Base-by-base conservation (phyloP, 2,888 invertebrate species). In the Temnothorax rugatulus region DNA sequence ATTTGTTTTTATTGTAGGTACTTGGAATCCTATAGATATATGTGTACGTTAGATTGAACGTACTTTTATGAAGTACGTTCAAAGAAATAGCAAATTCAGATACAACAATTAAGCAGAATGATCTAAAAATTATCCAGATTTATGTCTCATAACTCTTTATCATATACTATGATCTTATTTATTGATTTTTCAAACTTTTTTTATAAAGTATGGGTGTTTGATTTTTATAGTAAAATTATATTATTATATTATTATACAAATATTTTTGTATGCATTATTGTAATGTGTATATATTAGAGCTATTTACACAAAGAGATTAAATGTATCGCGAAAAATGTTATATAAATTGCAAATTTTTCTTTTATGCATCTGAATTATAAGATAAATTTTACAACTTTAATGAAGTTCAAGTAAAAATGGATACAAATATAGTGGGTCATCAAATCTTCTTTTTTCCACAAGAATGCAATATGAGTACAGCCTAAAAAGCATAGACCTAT, bases 51-150 rank as follows among this genome's bases (percentile, higher is more conserved):
- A 25, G n/a, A 47, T 73, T 57, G 9, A 5, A 73, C 15, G 7
- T 73, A 25, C 3, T 59, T 41, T 79, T 18, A 68, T 64, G 13
- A 71, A 34, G 54, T 9, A 34, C 34, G 4, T 69, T n/a, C n/a
- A 69, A 13, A 29, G 4, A 68, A 25, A 68, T 18, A 52, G 2
- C 8, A 44, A 44, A 38, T 2, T 52, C 3, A 41, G 4, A 64
- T 21, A 21, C 34, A 34, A 52, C 34, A 38, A 52, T 54, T 71
- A 38, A 52, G 34, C 21, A 15, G 9, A 54, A 15, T 21, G 5
- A 54, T 15, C 4, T 54, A 4, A 38, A 52, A 71, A 71, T 54
- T 52, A 71, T 13, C 38, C 8, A n/a, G n/a, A n/a, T 34, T 52
- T 69, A 11, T 64, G 7, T 25, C 7, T 66, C 1, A 44, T 50